phyloP scores from a whole-genome alignment of 2,888 invertebrate genomes.

The Phaedon cochleariae region DNA sequence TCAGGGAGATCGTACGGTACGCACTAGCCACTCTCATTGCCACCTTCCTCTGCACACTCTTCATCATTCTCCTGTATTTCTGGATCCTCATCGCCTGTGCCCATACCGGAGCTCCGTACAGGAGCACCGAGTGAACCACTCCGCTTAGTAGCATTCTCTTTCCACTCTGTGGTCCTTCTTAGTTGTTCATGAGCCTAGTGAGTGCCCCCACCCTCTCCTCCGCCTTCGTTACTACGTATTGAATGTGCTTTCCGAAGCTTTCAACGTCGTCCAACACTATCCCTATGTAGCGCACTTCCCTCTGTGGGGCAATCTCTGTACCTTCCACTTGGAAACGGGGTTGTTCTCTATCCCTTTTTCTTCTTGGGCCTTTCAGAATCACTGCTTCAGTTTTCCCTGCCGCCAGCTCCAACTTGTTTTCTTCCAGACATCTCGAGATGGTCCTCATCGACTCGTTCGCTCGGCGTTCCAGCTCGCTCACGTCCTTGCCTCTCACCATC shows the following conservation, averaged over 20 bases:
- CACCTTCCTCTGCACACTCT: too few relatives aligned
- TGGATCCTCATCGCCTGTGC: too few relatives aligned
- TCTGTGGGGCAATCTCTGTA: not conserved
- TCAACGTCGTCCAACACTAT: not conserved
- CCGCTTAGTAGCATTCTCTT: not conserved
- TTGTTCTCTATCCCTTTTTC: not conserved
- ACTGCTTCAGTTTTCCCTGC: not conserved
- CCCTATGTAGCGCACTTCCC: not conserved
- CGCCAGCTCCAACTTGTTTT: not conserved
- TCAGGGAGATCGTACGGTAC: too few relatives aligned
- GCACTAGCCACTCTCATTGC: too few relatives aligned
- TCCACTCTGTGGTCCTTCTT: not conserved
- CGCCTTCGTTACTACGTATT: not conserved
- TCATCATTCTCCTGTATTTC: too few relatives aligned
- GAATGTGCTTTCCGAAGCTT: not conserved
- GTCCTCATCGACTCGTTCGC: not conserved
- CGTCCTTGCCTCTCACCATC: constrained; percentile 12
- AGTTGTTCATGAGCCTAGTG: not conserved
- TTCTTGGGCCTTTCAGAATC: not conserved
- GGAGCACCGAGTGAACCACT: not conserved
- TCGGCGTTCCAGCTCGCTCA: not conserved
- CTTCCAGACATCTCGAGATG: not conserved
- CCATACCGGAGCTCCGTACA: constrained; percentile 8
- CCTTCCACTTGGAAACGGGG: not conserved
- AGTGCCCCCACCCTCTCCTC: not conserved